Percentiles rank a stretch among this genome's conserved stretches.
phyloP scores from a whole-genome alignment of 1,140 invertebrate species.

The Heliothis virescens region DNA sequence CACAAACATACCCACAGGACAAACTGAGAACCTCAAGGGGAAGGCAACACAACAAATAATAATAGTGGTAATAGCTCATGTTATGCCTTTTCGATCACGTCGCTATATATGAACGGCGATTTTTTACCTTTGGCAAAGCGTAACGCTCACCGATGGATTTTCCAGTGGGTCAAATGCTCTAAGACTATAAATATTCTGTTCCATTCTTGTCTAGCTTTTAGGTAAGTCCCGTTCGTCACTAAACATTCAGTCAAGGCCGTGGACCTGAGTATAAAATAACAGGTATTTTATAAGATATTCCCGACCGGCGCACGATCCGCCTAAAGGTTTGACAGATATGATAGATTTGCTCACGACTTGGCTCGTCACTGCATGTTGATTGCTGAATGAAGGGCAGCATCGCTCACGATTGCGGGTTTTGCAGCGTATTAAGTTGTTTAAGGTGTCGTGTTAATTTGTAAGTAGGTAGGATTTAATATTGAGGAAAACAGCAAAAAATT shows the following conservation, averaged over 20 bases:
- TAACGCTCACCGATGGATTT: no score
- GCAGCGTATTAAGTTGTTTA: not conserved
- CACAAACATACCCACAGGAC: no score
- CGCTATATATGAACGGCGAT: no score
- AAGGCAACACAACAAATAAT: no score
- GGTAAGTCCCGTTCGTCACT: not conserved
- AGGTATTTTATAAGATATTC: conserved; percentile 19
- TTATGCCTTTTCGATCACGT: no score
- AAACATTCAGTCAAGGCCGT: not conserved
- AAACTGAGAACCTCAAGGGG: no score
- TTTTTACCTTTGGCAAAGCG: no score
- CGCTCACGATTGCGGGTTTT: conserved; percentile 1
- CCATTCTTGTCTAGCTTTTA: not conserved
- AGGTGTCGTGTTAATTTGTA: not conserved
- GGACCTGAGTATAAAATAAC: not conserved
- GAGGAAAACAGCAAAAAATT: no score
- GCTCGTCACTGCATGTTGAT: conserved; percentile 21
- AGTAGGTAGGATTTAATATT: not conserved
- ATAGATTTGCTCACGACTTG: conserved; percentile 23
- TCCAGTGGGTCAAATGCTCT: no score
- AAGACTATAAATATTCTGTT: no score
- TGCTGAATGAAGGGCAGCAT: conserved; percentile 7
- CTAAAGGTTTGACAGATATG: conserved; percentile 23
- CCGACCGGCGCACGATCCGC: not conserved
- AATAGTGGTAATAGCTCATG: no score